A percentile compares a stretch with the other conserved stretches of the same genome.
Conservation (phyloP, 2,113 vertebrate species). For the Symphodus melops region DNA sequence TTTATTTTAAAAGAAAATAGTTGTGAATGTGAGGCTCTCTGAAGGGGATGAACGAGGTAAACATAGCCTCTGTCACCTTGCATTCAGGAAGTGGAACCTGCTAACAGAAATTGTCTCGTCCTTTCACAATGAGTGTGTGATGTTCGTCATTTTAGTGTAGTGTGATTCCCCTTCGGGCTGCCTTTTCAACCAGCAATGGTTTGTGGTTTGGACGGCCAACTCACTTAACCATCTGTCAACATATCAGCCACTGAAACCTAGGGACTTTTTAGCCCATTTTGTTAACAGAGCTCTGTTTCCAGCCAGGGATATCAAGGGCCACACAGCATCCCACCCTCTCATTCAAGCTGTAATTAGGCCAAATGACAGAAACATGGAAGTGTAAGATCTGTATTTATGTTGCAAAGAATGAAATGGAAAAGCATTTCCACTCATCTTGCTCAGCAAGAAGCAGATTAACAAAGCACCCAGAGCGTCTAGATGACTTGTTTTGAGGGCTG, state of each 20-base stretch:
- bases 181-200: constrained; percentile 69
- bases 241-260: constrained; percentile 82
- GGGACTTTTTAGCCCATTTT: constrained; percentile 79
- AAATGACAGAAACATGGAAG: constrained; percentile 2
- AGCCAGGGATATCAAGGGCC: constrained; percentile 38
- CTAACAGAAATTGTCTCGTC: constrained; percentile 62
- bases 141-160: constrained; percentile 72
- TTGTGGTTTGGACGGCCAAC: constrained; percentile 71
- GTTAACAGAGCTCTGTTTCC: constrained; percentile 39
- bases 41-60: constrained; percentile 51
- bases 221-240: constrained; percentile 78
- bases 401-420: constrained; percentile 52
- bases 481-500: too few relatives aligned
- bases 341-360: constrained; percentile 24
- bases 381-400: constrained; percentile 15
- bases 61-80: constrained; percentile 62
- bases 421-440: constrained; percentile 46
- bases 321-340: constrained; percentile 11
- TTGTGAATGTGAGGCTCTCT: too few relatives aligned
- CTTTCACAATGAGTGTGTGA: constrained; percentile 87
- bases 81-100: constrained; percentile 75
- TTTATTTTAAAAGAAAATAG: neutral
- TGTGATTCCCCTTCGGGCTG: constrained; percentile 76
- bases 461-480: constrained; percentile 53
- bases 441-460: constrained; percentile 67